phyloP scores from a whole-genome alignment of 2,888 invertebrate species.

The Ophioninae sp. region DNA sequence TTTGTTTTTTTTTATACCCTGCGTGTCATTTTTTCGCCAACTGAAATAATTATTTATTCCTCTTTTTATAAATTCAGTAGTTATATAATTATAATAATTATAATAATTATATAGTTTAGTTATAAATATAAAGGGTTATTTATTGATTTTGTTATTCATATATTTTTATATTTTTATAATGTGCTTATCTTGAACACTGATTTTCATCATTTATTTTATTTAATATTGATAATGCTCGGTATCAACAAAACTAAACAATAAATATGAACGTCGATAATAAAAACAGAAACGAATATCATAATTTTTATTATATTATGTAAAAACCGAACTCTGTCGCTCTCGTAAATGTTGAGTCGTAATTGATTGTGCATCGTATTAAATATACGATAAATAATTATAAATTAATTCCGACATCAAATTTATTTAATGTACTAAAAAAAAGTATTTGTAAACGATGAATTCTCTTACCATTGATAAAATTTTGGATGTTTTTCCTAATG shows the following conservation, averaged over 20 bases:
- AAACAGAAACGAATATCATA: too few relatives aligned
- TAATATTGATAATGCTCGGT: too few relatives aligned
- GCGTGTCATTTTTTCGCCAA: background rate
- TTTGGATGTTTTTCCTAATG: background rate
- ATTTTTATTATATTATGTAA: background rate
- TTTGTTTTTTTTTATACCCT: background rate
- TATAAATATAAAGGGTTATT: too few relatives aligned
- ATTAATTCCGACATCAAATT: background rate
- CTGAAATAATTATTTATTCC: background rate
- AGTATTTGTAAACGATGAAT: background rate
- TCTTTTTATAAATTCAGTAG: too few relatives aligned
- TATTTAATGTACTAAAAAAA: background rate
- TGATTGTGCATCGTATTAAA: background rate
- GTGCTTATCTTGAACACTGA: background rate
- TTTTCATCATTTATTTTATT: too few relatives aligned
- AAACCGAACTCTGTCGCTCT: background rate
- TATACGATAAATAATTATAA: too few relatives aligned
- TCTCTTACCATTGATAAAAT: background rate
- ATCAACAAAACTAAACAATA: too few relatives aligned
- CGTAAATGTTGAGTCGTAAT: background rate
- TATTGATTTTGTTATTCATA: too few relatives aligned
- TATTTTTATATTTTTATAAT: background rate
- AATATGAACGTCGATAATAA: too few relatives aligned
- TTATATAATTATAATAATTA: too few relatives aligned
- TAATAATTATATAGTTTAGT: too few relatives aligned